These are phyloP conservation scores for Microplitis deprimator DNA, from an alignment of 2,888 invertebrate genomes.

Conservation along the genomic window DNA sequence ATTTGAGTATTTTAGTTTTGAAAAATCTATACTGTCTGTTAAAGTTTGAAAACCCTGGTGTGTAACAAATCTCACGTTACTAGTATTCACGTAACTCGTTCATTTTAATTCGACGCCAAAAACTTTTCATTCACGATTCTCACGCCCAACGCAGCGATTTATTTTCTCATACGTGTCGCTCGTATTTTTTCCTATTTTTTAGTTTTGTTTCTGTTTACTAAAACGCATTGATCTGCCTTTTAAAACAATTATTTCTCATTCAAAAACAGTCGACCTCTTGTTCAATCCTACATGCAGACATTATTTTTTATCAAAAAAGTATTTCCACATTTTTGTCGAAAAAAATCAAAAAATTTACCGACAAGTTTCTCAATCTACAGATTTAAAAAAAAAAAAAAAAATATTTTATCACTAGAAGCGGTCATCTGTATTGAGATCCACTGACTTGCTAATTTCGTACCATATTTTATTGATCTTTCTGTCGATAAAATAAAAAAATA, in stretches of 20 bases:
- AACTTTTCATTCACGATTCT: conserved; percentile 41
- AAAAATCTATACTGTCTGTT: conserved; percentile 9
- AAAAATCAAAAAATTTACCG: too few relatives aligned
- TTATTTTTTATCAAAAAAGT: too few relatives aligned
- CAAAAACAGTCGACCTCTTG: too few relatives aligned
- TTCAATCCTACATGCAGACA: too few relatives aligned
- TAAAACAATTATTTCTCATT: not conserved
- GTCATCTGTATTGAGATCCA: too few relatives aligned
- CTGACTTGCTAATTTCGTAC: too few relatives aligned
- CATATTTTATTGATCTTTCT: too few relatives aligned
- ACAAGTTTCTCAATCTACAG: too few relatives aligned
- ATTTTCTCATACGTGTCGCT: conserved; percentile 31
- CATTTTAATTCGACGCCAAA: conserved; percentile 41
- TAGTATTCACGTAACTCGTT: conserved; percentile 37
- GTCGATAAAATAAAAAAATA: too few relatives aligned
- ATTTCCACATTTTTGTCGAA: too few relatives aligned
- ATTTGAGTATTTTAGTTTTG: conserved; percentile 1
- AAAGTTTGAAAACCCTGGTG: conserved; percentile 29
- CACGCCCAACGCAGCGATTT: conserved; percentile 33
- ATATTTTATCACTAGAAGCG: too few relatives aligned
- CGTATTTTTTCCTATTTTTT: conserved; percentile 8
- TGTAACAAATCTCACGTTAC: conserved; percentile 38
- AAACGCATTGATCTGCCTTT: conserved; percentile 27
- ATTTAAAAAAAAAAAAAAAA: too few relatives aligned
- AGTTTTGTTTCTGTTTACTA: conserved; percentile 14